Evolutionary conservation across 2,113 vertebrate genomes (phyloP), one percentile per base, ranked within the genome.

Genomic region (Gadus macrocephalus): DNA sequence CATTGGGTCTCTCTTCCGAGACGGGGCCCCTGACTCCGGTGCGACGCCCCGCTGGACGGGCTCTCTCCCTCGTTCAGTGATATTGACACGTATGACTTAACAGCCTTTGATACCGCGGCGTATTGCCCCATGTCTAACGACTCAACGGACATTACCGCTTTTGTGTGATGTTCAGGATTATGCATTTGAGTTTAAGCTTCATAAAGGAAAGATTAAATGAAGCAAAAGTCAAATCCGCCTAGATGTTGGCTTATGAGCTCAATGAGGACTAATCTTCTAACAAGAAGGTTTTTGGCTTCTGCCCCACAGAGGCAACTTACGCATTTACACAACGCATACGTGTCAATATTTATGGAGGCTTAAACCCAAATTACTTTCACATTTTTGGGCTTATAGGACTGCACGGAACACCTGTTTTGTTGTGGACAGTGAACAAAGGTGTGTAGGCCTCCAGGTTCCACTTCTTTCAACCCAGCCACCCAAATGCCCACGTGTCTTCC

Each of bases 401-500:
- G 42, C 42, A 49, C 42, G 12, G 42, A 49, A 49, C 42, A 49
- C 42, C 42, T 49, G 42, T 49, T 49, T 49, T 49, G 42, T 49
- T 49, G 42, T 49, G 8, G 70, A 65, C 38, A 59, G 64, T 75
- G 81, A 80, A 85, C 76, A 76, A 69, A 82, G 67, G 42, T 49
- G 42, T 49, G 12, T 12, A 14, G 42, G 8, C 42, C 42, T 12
- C 42, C 42, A 49, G 42, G 42, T 14, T 12, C 42, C 42, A 66
- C 70, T 70, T 59, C 67, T 74, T 72, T 68, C 72, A 77, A 72
- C 67, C 73, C 15, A 20, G 20, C 64, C 65, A 64, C 73, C 67
- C 63, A 72, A 66, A 72, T 16, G 66, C 87, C 38, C 84, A 85
- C 75, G 75, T 74, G 62, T 65, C 68, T 25, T 12, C 71, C 14